phyloP scores from a whole-genome alignment of 1,140 invertebrate species.

The Pteromalus puparum region DNA sequence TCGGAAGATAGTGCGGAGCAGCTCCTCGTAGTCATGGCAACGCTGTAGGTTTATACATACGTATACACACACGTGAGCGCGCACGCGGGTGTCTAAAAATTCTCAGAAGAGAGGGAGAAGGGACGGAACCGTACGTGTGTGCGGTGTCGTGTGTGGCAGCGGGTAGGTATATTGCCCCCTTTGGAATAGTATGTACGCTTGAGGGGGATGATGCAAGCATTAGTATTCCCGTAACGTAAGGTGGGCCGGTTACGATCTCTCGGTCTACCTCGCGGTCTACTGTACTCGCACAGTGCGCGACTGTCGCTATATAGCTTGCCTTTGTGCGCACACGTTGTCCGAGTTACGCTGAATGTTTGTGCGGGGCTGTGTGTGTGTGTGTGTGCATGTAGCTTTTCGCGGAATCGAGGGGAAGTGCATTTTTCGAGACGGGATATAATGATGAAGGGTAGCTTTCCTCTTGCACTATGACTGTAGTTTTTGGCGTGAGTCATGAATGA shows the following conservation, averaged over 20 bases:
- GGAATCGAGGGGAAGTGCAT: constrained; percentile 13
- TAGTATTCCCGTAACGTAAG: constrained; percentile 33
- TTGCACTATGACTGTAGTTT: neutral
- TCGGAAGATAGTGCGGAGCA: neutral
- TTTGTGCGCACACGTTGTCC: neutral
- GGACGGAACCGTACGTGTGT: neutral
- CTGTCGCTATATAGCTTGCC: neutral
- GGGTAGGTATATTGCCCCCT: neutral
- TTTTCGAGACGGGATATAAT: neutral
- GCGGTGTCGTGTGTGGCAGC: neutral
- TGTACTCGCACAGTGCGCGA: no score
- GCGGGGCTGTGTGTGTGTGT: neutral
- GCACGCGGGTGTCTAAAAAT: neutral
- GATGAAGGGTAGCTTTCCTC: constrained; percentile 2
- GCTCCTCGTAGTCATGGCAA: constrained; percentile 30
- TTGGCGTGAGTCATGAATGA: constrained; percentile 22
- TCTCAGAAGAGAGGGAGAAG: neutral
- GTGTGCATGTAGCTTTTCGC: neutral
- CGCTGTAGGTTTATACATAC: neutral
- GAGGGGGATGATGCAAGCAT: neutral
- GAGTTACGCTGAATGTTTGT: neutral
- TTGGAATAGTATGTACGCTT: neutral
- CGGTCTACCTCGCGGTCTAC: neutral
- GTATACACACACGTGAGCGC: neutral
- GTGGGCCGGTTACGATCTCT: constrained; percentile 27